These are phyloP conservation scores for Coelopa frigida DNA, from an alignment of 1,140 invertebrate genomes.

Conservation along the genomic window DNA sequence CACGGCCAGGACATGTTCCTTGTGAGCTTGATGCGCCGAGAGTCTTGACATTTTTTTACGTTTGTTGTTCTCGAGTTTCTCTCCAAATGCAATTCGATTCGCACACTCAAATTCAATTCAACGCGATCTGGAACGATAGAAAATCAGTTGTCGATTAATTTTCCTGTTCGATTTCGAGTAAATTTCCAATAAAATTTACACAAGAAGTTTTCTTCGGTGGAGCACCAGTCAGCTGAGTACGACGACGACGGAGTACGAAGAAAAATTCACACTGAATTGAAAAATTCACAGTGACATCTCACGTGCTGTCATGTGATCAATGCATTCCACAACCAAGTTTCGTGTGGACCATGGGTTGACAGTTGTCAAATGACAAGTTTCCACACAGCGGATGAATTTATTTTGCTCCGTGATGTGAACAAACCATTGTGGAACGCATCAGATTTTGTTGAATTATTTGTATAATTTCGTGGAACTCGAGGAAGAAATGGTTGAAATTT, in stretches of 20 bases:
- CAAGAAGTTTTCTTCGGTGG: slow-evolving; percentile 12
- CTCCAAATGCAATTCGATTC: neutral
- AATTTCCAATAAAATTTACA: slow-evolving; percentile 4
- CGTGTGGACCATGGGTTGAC: slow-evolving; percentile 7
- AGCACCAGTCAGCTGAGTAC: slow-evolving; percentile 13
- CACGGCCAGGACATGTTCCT: slow-evolving; percentile 84
- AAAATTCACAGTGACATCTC: slow-evolving; percentile 18
- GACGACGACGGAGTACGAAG: slow-evolving; percentile 15
- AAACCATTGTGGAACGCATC: too few species aligned
- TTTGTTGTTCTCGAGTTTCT: slow-evolving; percentile 9
- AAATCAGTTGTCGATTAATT: neutral
- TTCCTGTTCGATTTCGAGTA: neutral
- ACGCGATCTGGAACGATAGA: slow-evolving; percentile 2
- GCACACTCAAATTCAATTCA: slow-evolving; percentile 7
- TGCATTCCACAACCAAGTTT: slow-evolving; percentile 8
- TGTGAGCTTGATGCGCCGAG: slow-evolving; percentile 49
- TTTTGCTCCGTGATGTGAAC: too few species aligned
- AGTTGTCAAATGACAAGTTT: slow-evolving; percentile 5
- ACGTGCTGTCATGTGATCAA: slow-evolving; percentile 18
- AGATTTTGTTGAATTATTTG: too few species aligned
- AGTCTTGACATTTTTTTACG: slow-evolving; percentile 14
- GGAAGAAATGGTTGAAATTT: too few species aligned
- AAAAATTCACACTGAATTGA: slow-evolving; percentile 18
- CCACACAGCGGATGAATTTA: too few species aligned
- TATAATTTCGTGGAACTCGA: too few species aligned